A percentile compares a stretch with the other conserved stretches of the same genome.
These are phyloP conservation scores for Cuniculus paca DNA, from an alignment of 2,797 vertebrate genomes.

Conservation along the genomic window DNA sequence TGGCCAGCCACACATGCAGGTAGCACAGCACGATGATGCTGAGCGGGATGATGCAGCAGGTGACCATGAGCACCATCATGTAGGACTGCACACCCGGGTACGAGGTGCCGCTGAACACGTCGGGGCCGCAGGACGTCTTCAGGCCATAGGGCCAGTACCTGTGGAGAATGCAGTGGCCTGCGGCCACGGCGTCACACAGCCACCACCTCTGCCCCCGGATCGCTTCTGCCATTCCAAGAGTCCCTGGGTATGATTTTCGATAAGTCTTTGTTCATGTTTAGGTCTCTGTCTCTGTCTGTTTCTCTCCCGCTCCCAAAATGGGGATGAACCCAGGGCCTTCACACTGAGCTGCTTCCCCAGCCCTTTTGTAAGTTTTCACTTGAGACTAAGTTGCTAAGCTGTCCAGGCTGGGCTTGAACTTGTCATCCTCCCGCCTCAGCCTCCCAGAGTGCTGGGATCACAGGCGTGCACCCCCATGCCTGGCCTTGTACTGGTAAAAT, in stretches of 20 bases:
- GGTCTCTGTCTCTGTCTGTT: background rate
- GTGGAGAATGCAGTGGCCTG: background rate
- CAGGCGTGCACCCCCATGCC: background rate
- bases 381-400: background rate
- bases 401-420: background rate
- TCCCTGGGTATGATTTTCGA: background rate
- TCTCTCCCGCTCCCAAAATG: background rate
- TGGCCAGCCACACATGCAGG: conserved; percentile 93
- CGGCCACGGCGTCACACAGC: too few relatives aligned
- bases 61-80: conserved; percentile 93
- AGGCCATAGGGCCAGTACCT: conserved; percentile 96
- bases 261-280: background rate
- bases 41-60: conserved; percentile 92
- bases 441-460: background rate
- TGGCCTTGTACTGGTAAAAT: background rate
- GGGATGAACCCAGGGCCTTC: background rate
- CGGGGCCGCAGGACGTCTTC: conserved; percentile 96
- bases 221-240: background rate
- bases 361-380: background rate
- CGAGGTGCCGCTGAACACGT: conserved; percentile 94
- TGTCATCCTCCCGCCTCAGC: background rate
- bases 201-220: background rate
- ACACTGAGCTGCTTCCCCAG: background rate
- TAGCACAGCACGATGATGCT: conserved; percentile 93
- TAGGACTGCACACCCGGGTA: conserved; percentile 93